A percentile compares a stretch with the other conserved stretches of the same genome.
These are phyloP conservation scores for Telmatherina bonti DNA, from an alignment of 2,797 vertebrate species.

Conservation along the genomic window DNA sequence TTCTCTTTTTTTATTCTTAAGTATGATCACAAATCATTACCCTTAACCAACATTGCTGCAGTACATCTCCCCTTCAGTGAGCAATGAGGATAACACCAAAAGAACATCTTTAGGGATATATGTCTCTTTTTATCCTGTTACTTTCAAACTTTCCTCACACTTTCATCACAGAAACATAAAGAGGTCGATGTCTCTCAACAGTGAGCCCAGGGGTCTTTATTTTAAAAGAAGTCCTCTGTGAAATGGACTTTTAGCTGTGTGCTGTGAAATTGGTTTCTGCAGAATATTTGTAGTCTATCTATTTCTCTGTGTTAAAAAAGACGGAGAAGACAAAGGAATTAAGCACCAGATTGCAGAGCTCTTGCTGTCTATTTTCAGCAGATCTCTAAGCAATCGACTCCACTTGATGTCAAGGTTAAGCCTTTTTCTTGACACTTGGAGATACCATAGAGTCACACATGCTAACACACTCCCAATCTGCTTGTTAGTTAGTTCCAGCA, in stretches of 20 bases:
- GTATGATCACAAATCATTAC: slow-evolving; percentile 18
- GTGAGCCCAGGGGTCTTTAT: slow-evolving; percentile 10
- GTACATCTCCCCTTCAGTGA: slow-evolving; percentile 43
- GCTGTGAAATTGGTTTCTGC: slow-evolving; percentile 7
- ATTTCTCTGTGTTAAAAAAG: slow-evolving; percentile 8
- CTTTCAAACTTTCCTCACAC: slow-evolving; percentile 24
- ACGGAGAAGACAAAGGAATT: neutral
- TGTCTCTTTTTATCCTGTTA: slow-evolving; percentile 22
- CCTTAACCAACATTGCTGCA: slow-evolving; percentile 32
- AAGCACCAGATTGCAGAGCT: slow-evolving; percentile 15
- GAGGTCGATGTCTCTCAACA: slow-evolving; percentile 38
- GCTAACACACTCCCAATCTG: slow-evolving; percentile 19
- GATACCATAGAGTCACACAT: slow-evolving; percentile 13
- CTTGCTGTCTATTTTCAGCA: slow-evolving; percentile 25
- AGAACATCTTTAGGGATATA: slow-evolving; percentile 18
- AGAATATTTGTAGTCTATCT: slow-evolving; percentile 1
- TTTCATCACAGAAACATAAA: slow-evolving; percentile 24
- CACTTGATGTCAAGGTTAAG: slow-evolving; percentile 29
- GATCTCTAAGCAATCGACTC: slow-evolving; percentile 11
- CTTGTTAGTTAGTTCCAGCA: slow-evolving; percentile 24
- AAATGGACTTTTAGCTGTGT: slow-evolving; percentile 29
- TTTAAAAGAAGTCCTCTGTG: slow-evolving; percentile 35
- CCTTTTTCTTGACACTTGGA: slow-evolving; percentile 27
- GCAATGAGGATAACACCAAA: slow-evolving; percentile 20
- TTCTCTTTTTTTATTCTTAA: neutral